Evolutionary conservation across 2,797 vertebrate genomes (phyloP), one percentile per base, ranked within the genome.

Genomic region (Microhierax caerulescens): DNA sequence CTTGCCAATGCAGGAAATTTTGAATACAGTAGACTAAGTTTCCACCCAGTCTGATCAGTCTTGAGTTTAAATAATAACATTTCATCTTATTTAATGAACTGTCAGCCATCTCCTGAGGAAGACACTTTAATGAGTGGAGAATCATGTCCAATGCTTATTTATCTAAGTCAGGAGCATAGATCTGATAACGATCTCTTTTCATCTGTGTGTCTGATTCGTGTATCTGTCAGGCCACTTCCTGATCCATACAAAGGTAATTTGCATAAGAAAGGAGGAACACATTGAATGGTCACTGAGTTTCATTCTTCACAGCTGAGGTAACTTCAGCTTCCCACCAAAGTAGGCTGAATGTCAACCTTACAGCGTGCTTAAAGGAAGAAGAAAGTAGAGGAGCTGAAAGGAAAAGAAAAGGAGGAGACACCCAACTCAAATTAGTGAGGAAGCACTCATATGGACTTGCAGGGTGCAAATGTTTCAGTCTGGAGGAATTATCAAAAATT

Each of bases 81-180:
- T 96, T 96, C 95, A 94, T 96, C 89, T 95, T 95, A 75, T 64
- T 95, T 97, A 97, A 96, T 96, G 96, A 97, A 96, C 94, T 96
- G 96, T 95, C 96, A 96, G 89, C 84, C 87, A 68, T 94, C 91
- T 97, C 93, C 96, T 94, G 91, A 88, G 94, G 82, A 95, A 97
- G 91, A 93, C 50, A 43, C 91, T 94, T 95, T 96, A 96, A 96
- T 96, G 96, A 97, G 94, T 88, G 95, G 90, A 53, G 27, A 90
- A 94, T 80, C 85, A 77, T 95, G 92, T 68, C 81, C 85, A 96
- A n/a, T 96, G 88, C 91, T 96, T 96, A 96, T 95, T 91, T 97
- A 91, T 96, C 94, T 97, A 96, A 97, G 96, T 96, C 96, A 95
- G 85, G 86, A 97, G 59, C 74, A 82, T 7, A 84, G 87, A 95